Evolutionary conservation across 2,888 invertebrate species (phyloP).

Genomic region (Zele albiditarsus): DNA sequence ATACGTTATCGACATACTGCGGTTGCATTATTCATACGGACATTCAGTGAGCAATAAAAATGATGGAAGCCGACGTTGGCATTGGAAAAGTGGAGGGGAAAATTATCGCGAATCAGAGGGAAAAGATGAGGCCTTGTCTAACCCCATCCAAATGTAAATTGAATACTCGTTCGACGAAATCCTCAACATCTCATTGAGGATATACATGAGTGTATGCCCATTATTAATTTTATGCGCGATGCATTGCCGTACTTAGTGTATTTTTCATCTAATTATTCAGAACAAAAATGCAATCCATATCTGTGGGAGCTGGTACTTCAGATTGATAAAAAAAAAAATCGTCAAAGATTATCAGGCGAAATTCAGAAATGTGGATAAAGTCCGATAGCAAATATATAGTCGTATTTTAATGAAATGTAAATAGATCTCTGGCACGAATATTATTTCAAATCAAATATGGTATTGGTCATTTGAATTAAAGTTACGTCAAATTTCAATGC

Average conservation of each 20-base stretch:
- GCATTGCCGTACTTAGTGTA: neutral
- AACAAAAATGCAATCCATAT: no score
- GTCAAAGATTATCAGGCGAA: no score
- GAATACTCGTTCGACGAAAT: constrained; percentile 33
- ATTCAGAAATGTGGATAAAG: no score
- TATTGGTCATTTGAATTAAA: no score
- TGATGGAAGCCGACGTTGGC: constrained; percentile 38
- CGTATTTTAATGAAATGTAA: no score
- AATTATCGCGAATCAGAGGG: neutral
- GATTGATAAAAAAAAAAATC: no score
- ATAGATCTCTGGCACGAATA: no score
- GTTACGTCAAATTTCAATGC: no score
- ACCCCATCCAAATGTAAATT: constrained; percentile 34
- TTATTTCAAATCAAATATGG: no score
- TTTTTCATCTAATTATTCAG: neutral
- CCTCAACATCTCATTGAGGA: constrained; percentile 28
- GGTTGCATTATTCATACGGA: constrained; percentile 48
- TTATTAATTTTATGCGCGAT: constrained; percentile 30
- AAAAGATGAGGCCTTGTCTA: neutral
- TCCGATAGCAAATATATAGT: no score
- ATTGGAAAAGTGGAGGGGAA: neutral
- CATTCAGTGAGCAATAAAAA: constrained; percentile 38
- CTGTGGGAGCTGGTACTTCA: no score
- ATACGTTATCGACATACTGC: constrained; percentile 33
- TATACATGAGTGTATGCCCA: neutral